A percentile compares a stretch with the other conserved stretches of the same genome.
phyloP scores from a whole-genome alignment of 2,797 vertebrate species.

The Danio tinwini region DNA sequence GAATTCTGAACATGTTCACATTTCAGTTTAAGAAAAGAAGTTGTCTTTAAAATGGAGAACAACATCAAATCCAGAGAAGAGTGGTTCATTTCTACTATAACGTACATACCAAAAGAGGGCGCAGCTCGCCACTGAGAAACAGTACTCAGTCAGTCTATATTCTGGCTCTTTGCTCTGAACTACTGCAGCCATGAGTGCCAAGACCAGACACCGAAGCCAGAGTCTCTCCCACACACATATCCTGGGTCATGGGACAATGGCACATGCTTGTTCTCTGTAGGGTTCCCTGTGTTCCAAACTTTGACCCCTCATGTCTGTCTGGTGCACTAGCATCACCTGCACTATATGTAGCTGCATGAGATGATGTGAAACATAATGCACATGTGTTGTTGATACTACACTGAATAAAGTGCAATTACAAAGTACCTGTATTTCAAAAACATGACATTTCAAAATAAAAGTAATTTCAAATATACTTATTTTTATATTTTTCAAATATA shows the following conservation, averaged over 20 bases:
- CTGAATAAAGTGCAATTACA: background rate
- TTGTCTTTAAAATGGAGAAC: conserved; percentile 9
- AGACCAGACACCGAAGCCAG: conserved; percentile 35
- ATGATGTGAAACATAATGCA: background rate
- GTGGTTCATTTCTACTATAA: conserved; percentile 6
- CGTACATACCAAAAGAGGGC: conserved; percentile 53
- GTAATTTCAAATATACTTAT: background rate
- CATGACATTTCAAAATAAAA: background rate
- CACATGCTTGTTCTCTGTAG: conserved; percentile 52
- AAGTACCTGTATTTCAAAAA: background rate
- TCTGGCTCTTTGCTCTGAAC: background rate
- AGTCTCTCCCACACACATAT: conserved; percentile 39
- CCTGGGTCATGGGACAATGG: conserved; percentile 52
- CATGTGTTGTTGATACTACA: background rate
- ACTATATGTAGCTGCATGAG: conserved; percentile 7
- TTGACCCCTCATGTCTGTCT: conserved; percentile 43
- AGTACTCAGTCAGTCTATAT: background rate
- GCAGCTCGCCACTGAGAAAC: conserved; percentile 53
- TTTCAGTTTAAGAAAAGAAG: background rate
- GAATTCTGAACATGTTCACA: background rate
- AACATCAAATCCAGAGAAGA: background rate
- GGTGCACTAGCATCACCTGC: conserved; percentile 38
- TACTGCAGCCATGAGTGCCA: conserved; percentile 18
- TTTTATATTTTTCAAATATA: background rate
- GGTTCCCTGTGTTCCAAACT: conserved; percentile 50